Conservation (phyloP, 2,797 vertebrate species). For the Lacerta agilis region DNA sequence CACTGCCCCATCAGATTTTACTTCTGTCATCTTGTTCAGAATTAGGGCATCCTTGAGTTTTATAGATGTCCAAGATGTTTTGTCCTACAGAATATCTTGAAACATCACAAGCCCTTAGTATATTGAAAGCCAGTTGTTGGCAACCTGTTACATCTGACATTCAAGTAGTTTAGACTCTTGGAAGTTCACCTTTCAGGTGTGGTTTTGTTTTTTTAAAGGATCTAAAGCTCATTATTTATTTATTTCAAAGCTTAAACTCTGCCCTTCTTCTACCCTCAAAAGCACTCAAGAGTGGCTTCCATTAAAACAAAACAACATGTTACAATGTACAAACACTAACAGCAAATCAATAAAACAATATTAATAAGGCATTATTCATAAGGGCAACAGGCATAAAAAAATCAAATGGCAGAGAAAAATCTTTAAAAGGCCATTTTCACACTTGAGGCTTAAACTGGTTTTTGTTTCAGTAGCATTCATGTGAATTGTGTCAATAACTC, state of each 20-base stretch:
- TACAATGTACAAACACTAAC: background rate
- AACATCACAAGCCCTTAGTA: background rate
- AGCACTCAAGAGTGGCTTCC: background rate
- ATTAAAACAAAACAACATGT: constrained; percentile 1
- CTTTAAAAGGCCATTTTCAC: background rate
- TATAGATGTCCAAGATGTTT: background rate
- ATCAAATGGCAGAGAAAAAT: background rate
- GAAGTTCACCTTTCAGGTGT: background rate
- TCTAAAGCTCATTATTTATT: background rate
- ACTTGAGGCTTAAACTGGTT: background rate
- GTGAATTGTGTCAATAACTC: background rate
- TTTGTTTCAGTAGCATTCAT: background rate
- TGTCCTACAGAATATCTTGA: background rate
- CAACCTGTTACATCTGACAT: background rate
- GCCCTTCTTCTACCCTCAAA: background rate
- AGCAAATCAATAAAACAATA: constrained; percentile 2
- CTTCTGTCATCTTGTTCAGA: background rate
- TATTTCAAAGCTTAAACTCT: background rate
- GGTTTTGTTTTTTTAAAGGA: too few species aligned
- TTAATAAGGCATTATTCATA: constrained; percentile 9
- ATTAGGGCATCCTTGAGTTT: background rate
- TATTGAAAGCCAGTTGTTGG: background rate
- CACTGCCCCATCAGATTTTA: background rate
- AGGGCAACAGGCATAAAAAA: background rate
- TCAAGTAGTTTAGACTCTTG: background rate